A percentile compares a stretch with the other conserved stretches of the same genome.
Evolutionary conservation across 2,113 vertebrate species (phyloP).

Genomic region (Limnothrissa miodon): DNA sequence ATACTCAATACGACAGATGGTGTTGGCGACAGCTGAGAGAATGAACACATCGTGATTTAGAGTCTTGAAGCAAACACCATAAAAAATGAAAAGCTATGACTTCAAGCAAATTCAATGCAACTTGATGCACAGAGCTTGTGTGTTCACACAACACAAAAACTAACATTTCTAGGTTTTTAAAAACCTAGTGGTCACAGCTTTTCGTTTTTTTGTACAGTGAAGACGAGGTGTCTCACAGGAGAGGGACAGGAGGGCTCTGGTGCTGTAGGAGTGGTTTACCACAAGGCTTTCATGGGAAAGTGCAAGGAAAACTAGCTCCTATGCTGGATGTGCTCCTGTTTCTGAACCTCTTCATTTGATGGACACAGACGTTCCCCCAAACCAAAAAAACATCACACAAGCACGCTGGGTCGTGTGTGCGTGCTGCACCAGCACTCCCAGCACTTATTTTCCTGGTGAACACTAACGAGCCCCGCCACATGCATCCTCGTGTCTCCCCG

Average conservation of each 20-base stretch:
- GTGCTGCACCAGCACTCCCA: neutral
- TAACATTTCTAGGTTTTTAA: too few species aligned
- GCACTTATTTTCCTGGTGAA: neutral
- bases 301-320: too few species aligned
- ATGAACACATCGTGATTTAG: neutral
- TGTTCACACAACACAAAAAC: too few species aligned
- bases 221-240: neutral
- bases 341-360: neutral
- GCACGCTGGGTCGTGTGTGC: neutral
- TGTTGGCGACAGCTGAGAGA: neutral
- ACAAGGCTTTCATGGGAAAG: too few species aligned
- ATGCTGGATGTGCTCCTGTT: neutral
- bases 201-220: too few species aligned
- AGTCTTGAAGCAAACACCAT: neutral
- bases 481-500: neutral
- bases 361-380: neutral
- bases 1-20: neutral
- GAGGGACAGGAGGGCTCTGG: too few species aligned
- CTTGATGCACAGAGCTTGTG: too few species aligned
- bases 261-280: too few species aligned
- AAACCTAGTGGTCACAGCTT: too few species aligned
- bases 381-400: neutral
- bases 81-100: too few species aligned
- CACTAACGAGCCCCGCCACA: neutral
- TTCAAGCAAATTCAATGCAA: too few species aligned